Evolutionary conservation across 2,113 vertebrate genomes (phyloP).

Genomic region (Entelurus aequoreus): DNA sequence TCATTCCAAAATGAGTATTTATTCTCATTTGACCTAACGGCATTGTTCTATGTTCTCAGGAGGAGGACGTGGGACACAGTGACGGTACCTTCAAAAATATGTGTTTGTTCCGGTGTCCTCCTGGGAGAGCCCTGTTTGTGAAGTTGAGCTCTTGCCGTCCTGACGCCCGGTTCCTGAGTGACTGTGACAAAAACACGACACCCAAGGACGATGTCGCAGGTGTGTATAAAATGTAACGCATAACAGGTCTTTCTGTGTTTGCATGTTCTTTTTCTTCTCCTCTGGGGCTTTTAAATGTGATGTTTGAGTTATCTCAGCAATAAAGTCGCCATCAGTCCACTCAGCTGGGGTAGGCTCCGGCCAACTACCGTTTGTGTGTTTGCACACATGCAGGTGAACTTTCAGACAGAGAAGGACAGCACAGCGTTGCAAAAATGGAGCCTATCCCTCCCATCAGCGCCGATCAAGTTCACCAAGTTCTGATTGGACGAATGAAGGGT

Average conservation of each 20-base stretch:
- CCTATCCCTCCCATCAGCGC: constrained; percentile 69
- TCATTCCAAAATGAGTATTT: not conserved
- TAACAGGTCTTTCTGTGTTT: not conserved
- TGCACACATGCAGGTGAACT: not conserved
- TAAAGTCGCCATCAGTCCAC: not conserved
- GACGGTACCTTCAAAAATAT: constrained; percentile 65
- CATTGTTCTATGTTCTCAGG: constrained; percentile 51
- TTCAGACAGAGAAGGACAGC: constrained; percentile 35
- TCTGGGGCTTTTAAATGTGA: not conserved
- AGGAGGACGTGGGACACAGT: constrained; percentile 69
- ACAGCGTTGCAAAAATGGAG: constrained; percentile 13
- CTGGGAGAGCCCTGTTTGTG: constrained; percentile 74
- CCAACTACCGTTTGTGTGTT: not conserved
- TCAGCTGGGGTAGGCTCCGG: too few relatives aligned
- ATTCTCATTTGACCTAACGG: not conserved
- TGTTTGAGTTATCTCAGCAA: not conserved
- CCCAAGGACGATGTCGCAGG: constrained; percentile 23
- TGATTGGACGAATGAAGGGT: constrained; percentile 79
- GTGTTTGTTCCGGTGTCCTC: constrained; percentile 68
- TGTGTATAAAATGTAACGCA: constrained; percentile 1
- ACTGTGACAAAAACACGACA: not conserved
- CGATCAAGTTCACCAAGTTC: constrained; percentile 58
- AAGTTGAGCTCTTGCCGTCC: constrained; percentile 73
- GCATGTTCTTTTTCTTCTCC: not conserved
- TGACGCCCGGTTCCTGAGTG: constrained; percentile 67